Conservation (phyloP, 2,888 invertebrate species). For the Thelaira solivaga region DNA sequence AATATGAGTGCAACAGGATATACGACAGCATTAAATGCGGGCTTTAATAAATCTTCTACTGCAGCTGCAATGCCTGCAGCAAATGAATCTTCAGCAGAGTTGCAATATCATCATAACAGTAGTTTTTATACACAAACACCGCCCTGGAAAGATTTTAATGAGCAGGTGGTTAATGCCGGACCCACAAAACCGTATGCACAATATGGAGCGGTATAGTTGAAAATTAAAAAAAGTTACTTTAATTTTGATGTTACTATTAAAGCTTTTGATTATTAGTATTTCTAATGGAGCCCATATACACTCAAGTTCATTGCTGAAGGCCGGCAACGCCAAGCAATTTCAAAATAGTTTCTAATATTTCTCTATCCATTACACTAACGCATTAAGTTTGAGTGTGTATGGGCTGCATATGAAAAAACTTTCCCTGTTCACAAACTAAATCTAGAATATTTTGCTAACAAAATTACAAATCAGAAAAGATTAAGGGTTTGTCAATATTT, state of each 20-base stretch:
- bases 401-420: no score
- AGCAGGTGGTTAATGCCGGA: conserved; percentile 70
- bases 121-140: conserved; percentile 77
- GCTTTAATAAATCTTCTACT: conserved; percentile 35
- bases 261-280: conserved; percentile 17
- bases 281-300: no score
- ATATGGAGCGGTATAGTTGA: conserved; percentile 69
- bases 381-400: no score
- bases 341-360: no score
- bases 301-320: no score
- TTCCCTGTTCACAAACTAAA: no score
- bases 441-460: no score
- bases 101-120: conserved; percentile 72
- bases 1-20: conserved; percentile 40
- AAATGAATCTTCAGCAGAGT: conserved; percentile 32
- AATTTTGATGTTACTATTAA: neutral
- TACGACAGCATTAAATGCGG: conserved; percentile 53
- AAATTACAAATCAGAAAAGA: no score
- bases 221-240: neutral
- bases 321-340: no score
- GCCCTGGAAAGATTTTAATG: conserved; percentile 77
- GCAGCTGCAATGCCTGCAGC: conserved; percentile 24
- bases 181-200: conserved; percentile 63
- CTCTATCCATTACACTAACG: no score
- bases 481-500: no score